Conservation (phyloP, 2,888 invertebrate species). For the Limnephilus marmoratus region DNA sequence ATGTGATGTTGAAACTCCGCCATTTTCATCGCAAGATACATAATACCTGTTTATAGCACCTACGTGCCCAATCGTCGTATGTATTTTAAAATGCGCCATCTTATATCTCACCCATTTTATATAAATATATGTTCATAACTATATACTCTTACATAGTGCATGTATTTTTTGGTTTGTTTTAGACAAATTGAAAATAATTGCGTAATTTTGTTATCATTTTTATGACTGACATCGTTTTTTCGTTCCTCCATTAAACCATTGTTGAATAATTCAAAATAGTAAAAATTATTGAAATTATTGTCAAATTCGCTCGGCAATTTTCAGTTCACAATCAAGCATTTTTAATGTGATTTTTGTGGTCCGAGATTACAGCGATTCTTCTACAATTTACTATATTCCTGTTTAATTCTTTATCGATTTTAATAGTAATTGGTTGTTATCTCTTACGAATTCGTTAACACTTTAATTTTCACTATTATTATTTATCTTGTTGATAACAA, state of each 20-base stretch:
- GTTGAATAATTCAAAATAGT: neutral
- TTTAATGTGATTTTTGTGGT: neutral
- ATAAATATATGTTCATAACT: neutral
- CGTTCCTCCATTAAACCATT: slow-evolving; percentile 6
- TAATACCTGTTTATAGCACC: neutral
- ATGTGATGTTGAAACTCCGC: slow-evolving; percentile 1
- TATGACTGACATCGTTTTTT: neutral
- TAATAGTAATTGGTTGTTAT: neutral
- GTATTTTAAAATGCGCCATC: neutral
- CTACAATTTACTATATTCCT: too few relatives aligned
- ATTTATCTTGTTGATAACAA: neutral
- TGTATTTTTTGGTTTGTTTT: neutral
- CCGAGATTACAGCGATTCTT: too few relatives aligned
- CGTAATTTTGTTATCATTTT: neutral
- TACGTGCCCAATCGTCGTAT: neutral
- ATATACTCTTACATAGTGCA: neutral
- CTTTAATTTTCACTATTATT: neutral
- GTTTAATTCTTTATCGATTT: too few relatives aligned
- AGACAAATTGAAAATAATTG: neutral
- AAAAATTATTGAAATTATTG: neutral
- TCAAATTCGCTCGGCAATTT: neutral
- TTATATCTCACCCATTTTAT: neutral
- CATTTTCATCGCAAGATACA: slow-evolving; percentile 6
- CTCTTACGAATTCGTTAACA: neutral
- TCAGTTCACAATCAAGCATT: neutral